Base-by-base conservation (phyloP, 2,113 vertebrate genomes). In the human (Homo sapiens) region DNA sequence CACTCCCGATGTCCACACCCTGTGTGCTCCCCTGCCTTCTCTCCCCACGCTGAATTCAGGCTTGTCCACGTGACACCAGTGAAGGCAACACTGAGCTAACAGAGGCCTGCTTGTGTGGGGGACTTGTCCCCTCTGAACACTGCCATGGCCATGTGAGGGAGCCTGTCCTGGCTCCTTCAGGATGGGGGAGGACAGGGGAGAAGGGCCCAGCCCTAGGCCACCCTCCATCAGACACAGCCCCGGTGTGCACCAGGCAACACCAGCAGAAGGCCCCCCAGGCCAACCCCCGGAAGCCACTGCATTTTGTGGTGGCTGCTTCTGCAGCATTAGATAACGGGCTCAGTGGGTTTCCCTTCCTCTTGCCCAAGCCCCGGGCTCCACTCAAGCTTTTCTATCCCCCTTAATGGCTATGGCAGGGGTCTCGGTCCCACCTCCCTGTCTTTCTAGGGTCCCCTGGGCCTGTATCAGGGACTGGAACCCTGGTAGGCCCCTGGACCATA, bases 1-100 rank as follows among this genome's bases (percentile, higher is more conserved):
- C 2, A 5, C 9, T 43, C 20, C 1, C 2, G 13, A 23, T 4
- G 4, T 25, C n/a, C 1, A 38, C 3, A 16, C 40, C 68, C 55
- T 35, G 35, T 25, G 64, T 25, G 10, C 25, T 7, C 6, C 38
- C 78, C 43, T 5, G 13, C 30, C 8, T 20, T 14, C 30, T 14
- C 45, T 8, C 50, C 12, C 9, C 0, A 8, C 0, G 2, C 17
- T 61, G 35, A 10, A 13, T 23, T 40, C 8, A 27, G 61, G 23
- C 32, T 45, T 3, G 32, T 64, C 75, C 12, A 5, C 0, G 2
- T 8, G 93, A 30, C 20, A 35, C 35, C 43, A 45, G 83, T 11
- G 35, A 22, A 79, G 48, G 7, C 59, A 48, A 55, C 12, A 14
- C n/a, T 1, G 61, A 64, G 27, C 27, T 64, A 14, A 68, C 13